Evolutionary conservation across 2,797 vertebrate species (phyloP).

Genomic region (Etheostoma nigrum): DNA sequence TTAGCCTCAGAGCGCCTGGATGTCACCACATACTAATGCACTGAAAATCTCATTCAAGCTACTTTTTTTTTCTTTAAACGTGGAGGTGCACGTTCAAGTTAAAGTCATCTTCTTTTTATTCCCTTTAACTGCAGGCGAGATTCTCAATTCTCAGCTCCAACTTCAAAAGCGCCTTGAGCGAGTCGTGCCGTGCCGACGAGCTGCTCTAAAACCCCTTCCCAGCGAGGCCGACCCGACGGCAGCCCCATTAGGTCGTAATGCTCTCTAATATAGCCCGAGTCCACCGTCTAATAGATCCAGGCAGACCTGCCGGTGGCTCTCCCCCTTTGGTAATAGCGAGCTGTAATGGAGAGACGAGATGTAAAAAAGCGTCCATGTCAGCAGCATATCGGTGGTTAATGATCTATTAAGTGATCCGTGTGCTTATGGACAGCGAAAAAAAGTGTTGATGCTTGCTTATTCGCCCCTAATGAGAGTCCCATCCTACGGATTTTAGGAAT

Average conservation of each 20-base stretch:
- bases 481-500: constrained; percentile 91
- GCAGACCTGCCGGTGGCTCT: constrained; percentile 79
- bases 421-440: constrained; percentile 89
- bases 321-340: constrained; percentile 81
- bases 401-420: constrained; percentile 90
- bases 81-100: constrained; percentile 35
- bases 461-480: constrained; percentile 88
- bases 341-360: constrained; percentile 86
- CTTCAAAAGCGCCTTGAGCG: constrained; percentile 59
- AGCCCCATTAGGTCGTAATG: constrained; percentile 80
- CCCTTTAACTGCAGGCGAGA: constrained; percentile 46
- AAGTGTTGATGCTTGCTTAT: constrained; percentile 90
- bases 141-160: constrained; percentile 47
- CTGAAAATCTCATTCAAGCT: background rate
- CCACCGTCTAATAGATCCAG: constrained; percentile 75
- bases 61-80: constrained; percentile 9
- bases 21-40: background rate
- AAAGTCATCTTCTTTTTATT: constrained; percentile 21
- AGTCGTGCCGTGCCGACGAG: constrained; percentile 44
- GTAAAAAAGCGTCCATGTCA: constrained; percentile 87
- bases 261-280: constrained; percentile 80
- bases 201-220: constrained; percentile 57
- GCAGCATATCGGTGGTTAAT: constrained; percentile 91
- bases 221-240: constrained; percentile 76
- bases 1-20: background rate